Evolutionary conservation across 2,113 vertebrate species (phyloP).

Genomic region (Tetrao urogallus): DNA sequence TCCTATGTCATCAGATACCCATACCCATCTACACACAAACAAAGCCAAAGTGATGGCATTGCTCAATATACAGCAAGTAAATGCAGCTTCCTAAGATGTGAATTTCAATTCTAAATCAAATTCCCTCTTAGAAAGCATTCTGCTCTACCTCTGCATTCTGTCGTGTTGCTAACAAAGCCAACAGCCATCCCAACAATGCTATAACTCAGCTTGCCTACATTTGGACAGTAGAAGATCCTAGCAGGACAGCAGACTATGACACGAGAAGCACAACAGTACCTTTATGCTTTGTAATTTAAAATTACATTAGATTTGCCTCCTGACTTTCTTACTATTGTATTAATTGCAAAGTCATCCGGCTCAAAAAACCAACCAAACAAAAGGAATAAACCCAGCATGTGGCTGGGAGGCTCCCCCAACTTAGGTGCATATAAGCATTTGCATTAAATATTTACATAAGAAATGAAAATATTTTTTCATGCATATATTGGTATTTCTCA

Average conservation of each 20-base stretch:
- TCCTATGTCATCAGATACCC: background rate
- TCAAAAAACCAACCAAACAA: background rate
- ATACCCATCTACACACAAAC: background rate
- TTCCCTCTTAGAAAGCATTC: background rate
- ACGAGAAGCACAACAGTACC: background rate
- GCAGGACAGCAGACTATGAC: background rate
- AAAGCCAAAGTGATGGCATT: background rate
- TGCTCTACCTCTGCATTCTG: background rate
- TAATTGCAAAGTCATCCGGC: background rate
- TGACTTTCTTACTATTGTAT: background rate
- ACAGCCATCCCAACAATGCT: background rate
- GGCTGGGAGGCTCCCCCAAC: background rate
- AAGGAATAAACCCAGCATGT: background rate
- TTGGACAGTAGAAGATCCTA: background rate
- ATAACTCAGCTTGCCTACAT: background rate
- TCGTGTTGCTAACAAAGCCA: background rate
- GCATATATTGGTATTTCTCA: background rate
- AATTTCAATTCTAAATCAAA: background rate
- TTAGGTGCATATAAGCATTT: background rate
- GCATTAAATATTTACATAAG: background rate
- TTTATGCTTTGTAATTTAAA: background rate
- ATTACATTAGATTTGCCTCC: background rate
- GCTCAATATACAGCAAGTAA: background rate
- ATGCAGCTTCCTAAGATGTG: background rate
- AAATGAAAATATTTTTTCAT: background rate